Percentiles rank a stretch among this genome's conserved stretches.
Conservation (phyloP, 1,140 invertebrate genomes). For the Drosophila funebris region DNA sequence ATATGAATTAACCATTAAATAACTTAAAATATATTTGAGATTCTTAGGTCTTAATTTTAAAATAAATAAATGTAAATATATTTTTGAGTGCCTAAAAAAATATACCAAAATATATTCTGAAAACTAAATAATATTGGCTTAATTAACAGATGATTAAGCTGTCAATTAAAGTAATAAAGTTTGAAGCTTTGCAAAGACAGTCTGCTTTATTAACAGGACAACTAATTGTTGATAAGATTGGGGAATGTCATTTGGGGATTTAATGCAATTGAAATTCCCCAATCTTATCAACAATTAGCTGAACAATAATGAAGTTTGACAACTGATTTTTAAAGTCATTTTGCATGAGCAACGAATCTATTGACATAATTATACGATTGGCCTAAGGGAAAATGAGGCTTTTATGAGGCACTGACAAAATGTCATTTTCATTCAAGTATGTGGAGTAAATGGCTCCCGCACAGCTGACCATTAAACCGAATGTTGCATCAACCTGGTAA, state of each 20-base stretch:
- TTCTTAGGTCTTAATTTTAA: no score
- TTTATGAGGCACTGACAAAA: conserved; percentile 9
- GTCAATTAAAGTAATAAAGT: no score
- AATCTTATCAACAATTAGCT: not conserved
- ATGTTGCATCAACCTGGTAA: conserved; percentile 69
- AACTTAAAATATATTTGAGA: no score
- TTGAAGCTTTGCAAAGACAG: no score
- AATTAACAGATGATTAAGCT: not conserved
- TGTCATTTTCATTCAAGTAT: conserved; percentile 8
- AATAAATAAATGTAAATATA: no score
- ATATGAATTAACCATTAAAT: no score
- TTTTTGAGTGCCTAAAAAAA: no score
- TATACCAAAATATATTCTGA: no score
- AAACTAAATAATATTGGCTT: no score
- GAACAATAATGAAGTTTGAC: not conserved
- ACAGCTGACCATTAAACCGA: conserved; percentile 62
- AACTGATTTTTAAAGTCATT: conserved; percentile 3
- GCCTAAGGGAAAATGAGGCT: not conserved
- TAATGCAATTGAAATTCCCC: not conserved
- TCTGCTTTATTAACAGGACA: no score
- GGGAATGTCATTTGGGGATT: no score
- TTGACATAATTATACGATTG: not conserved
- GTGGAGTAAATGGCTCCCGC: not conserved
- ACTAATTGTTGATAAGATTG: no score
- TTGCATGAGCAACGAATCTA: not conserved